phyloP scores from a whole-genome alignment of 1,140 invertebrate species.

The Cotesia typhae region DNA sequence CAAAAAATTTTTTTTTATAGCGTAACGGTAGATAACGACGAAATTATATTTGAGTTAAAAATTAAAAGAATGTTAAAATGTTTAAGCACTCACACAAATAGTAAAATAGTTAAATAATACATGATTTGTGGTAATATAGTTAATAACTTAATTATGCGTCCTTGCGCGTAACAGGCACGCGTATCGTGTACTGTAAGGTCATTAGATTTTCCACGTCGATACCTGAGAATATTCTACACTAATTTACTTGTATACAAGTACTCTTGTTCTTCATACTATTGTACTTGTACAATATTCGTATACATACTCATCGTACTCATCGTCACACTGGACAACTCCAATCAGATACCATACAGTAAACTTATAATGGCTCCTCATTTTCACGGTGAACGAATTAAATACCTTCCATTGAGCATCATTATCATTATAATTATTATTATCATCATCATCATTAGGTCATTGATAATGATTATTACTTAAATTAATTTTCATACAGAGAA shows the following conservation, averaged over 20 bases:
- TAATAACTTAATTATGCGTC: slow-evolving; percentile 38
- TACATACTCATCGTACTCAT: too few relatives aligned
- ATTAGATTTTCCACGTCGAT: slow-evolving; percentile 45
- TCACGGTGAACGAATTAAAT: slow-evolving; percentile 42
- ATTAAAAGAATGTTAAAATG: too few relatives aligned
- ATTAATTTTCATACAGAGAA: background rate
- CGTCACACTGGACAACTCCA: slow-evolving; percentile 40
- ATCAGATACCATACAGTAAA: slow-evolving; percentile 42
- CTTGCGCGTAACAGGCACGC: slow-evolving; percentile 37
- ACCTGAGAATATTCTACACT: slow-evolving; percentile 21
- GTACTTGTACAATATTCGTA: too few relatives aligned
- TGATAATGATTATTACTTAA: background rate
- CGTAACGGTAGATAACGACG: too few relatives aligned
- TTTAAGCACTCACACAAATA: background rate
- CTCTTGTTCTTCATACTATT: slow-evolving; percentile 18
- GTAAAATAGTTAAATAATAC: slow-evolving; percentile 20
- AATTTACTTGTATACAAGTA: slow-evolving; percentile 18
- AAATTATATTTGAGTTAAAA: too few relatives aligned
- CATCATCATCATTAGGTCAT: background rate
- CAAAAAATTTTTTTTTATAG: too few relatives aligned
- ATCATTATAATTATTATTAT: slow-evolving; percentile 9
- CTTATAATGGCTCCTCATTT: slow-evolving; percentile 43
- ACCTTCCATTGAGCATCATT: slow-evolving; percentile 7
- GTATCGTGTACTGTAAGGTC: slow-evolving; percentile 41
- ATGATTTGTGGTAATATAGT: slow-evolving; percentile 12